Conservation (phyloP, 53 echinoderm and acorn worm genomes). For the Henricia sp. region DNA sequence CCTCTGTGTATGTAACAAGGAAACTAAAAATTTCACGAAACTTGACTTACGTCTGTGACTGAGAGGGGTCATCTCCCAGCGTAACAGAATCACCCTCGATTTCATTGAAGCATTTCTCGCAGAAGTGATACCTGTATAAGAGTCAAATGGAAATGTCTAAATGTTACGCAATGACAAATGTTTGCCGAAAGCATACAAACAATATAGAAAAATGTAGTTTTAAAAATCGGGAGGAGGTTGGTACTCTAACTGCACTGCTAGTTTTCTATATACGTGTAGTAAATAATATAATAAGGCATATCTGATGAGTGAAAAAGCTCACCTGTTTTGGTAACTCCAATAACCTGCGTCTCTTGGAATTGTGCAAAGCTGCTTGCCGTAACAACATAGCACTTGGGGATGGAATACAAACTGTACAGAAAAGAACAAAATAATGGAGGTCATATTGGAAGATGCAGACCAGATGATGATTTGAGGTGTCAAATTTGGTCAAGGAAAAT, state of each 20-base stretch:
- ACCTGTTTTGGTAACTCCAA: slow-evolving; percentile 99
- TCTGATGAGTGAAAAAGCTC: neutral
- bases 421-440: no score
- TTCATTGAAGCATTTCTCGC: slow-evolving; percentile 98
- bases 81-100: slow-evolving; percentile 88
- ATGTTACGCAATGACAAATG: no score
- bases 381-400: slow-evolving; percentile 99
- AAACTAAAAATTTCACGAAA: no score
- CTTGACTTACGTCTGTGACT: slow-evolving; percentile 88
- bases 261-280: no score
- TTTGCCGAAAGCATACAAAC: no score
- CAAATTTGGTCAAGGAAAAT: no score
- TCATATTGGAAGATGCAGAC: no score
- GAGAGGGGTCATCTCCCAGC: slow-evolving; percentile 89
- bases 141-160: neutral
- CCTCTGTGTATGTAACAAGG: no score
- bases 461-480: neutral
- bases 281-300: no score
- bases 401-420: slow-evolving; percentile 99
- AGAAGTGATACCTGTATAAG: slow-evolving; percentile 96
- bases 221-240: no score
- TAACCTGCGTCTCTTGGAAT: slow-evolving; percentile 96
- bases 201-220: no score
- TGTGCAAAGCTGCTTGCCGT: slow-evolving; percentile 98
- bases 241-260: no score